Conservation (phyloP, 2,888 invertebrate genomes). For the Yponomeuta plumbellus region DNA sequence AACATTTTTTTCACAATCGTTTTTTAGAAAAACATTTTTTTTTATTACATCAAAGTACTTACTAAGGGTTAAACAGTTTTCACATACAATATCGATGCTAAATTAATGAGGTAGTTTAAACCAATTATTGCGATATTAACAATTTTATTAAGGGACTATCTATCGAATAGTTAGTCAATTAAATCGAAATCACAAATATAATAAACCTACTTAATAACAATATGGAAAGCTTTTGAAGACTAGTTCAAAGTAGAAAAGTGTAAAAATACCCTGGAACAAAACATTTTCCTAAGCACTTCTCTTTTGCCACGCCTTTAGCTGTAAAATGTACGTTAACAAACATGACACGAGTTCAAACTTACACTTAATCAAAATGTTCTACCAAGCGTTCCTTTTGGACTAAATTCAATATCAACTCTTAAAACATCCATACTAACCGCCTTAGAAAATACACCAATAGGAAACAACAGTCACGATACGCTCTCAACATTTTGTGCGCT, state of each 20-base stretch:
- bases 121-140: background rate
- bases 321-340: slow-evolving; percentile 16
- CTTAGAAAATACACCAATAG: slow-evolving; percentile 3
- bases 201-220: background rate
- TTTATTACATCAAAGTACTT: too few relatives aligned
- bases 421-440: slow-evolving; percentile 16
- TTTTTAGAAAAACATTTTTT: too few relatives aligned
- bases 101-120: background rate
- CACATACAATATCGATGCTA: background rate
- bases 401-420: slow-evolving; percentile 6
- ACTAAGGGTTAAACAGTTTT: too few relatives aligned
- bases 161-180: background rate
- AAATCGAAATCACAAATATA: background rate
- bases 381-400: background rate
- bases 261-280: slow-evolving; percentile 61
- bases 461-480: slow-evolving; percentile 14
- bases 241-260: slow-evolving; percentile 50
- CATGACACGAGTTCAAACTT: background rate
- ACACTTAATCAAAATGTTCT: slow-evolving; percentile 14
- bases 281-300: slow-evolving; percentile 12
- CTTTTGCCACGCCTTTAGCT: slow-evolving; percentile 12
- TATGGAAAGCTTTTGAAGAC: slow-evolving; percentile 7
- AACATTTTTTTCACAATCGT: too few relatives aligned
- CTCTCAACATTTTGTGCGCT: background rate
- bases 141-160: background rate